A percentile compares a stretch with the other conserved stretches of the same genome.
phyloP scores from a whole-genome alignment of 2,113 vertebrate species.

The Oostethus manadensis region DNA sequence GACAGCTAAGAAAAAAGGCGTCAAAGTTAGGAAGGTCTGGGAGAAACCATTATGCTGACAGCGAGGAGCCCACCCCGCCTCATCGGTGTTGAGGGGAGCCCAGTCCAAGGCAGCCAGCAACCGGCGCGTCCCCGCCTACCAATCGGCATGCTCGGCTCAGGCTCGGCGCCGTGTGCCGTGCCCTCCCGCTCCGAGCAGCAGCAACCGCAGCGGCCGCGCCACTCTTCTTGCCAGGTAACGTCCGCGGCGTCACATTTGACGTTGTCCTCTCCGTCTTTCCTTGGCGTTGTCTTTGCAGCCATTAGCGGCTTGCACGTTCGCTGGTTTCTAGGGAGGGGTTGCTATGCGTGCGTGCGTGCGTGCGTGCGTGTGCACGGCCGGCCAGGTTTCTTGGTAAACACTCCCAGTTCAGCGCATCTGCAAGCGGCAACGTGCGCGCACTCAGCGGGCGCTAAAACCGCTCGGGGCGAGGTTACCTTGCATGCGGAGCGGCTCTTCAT shows the following conservation, averaged over 20 bases:
- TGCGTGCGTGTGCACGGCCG: background rate
- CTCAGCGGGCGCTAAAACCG: too few relatives aligned
- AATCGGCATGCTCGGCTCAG: conserved; percentile 69
- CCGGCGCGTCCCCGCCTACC: conserved; percentile 67
- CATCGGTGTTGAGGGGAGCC: conserved; percentile 64
- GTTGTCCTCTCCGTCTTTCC: background rate
- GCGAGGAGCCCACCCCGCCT: conserved; percentile 57
- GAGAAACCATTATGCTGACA: conserved; percentile 65
- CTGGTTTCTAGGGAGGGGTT: conserved; percentile 11
- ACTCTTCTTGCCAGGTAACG: conserved; percentile 3
- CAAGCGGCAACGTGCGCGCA: background rate
- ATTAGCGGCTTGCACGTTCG: background rate
- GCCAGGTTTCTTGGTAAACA: conserved; percentile 1
- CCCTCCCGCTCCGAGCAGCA: conserved; percentile 66
- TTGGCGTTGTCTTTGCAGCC: background rate
- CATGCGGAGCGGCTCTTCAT: background rate
- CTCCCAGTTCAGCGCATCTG: conserved; percentile 4
- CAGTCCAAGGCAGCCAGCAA: conserved; percentile 67
- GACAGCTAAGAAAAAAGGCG: conserved; percentile 28
- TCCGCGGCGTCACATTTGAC: background rate
- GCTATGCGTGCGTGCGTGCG: conserved; percentile 7
- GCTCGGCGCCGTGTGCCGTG: conserved; percentile 61
- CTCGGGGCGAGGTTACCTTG: too few relatives aligned
- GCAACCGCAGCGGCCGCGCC: conserved; percentile 69
- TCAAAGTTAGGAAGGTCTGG: conserved; percentile 65